Evolutionary conservation across 2,797 vertebrate species (phyloP), one percentile per base, ranked within the genome.

Genomic region (Rhabdomys pumilio): DNA sequence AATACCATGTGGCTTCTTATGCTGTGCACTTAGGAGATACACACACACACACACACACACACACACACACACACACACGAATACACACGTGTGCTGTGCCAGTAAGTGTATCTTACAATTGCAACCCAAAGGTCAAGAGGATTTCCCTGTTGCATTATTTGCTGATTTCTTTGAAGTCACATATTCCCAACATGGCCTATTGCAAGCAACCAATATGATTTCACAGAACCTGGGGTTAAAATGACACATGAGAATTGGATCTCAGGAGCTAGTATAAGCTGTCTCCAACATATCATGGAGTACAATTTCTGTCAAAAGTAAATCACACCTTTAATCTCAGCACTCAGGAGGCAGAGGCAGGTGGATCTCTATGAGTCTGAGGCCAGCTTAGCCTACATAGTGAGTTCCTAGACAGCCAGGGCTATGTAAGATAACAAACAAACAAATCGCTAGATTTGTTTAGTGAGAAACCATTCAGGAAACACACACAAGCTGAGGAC

Each of bases 181-280:
- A 75, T n/a, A 69, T 29, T 89, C 44, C 31, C 29, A 80, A 1
- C 12, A 44, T 0, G 8, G 82, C n/a, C 29, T n/a, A 86, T 82
- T 90, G 89, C 31, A 67, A 63, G 72, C 80, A 79, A 69, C 38
- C 26, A 14, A 12, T 31, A 50, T 34, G 73, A 81, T 9, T 22
- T 69, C 44, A 34, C 29, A 93, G 72, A 81, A 90, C 26, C 26
- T 0, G 3, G 50, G 20, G 1, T 3, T 57, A 50, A 85, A 63
- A 92, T 77, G 53, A n/a, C 47, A 92, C 55, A 55, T 90, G 85
- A 79, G 63, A 95, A 91, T 1, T 20, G 22, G 63, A 55, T 93
- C 19, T 75, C n/a, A 41, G 1, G 87, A 72, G 47, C 22, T 73
- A 82, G 65, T 81, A 41, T 65, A 57, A 76, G 19, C 69, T 67